Conservation (phyloP, 2,888 invertebrate genomes). For the Drosophila siamana region DNA sequence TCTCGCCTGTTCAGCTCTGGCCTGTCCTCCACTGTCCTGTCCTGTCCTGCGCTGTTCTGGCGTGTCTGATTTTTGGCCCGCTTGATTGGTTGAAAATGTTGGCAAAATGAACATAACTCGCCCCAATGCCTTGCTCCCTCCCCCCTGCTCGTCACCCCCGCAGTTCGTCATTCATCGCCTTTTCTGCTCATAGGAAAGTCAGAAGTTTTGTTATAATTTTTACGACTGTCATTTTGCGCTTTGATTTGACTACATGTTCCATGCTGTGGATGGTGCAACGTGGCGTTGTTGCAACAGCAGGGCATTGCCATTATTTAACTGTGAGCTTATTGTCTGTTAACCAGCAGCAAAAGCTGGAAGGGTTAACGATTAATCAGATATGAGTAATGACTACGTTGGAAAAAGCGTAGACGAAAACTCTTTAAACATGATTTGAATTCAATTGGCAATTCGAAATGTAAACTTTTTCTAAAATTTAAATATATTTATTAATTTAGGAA, state of each 20-base stretch:
- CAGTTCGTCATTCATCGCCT: neutral
- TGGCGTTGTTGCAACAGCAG: conserved; percentile 43
- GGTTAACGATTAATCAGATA: neutral
- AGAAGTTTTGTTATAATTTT: conserved; percentile 78
- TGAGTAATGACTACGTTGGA: too few species aligned
- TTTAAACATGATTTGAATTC: too few species aligned
- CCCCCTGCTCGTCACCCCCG: too few species aligned
- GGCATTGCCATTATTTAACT: conserved; percentile 50
- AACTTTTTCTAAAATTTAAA: too few species aligned
- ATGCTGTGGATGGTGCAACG: conserved; percentile 19
- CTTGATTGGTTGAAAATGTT: conserved; percentile 78
- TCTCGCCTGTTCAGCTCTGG: conserved; percentile 28
- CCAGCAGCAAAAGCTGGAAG: neutral
- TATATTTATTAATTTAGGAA: too few species aligned
- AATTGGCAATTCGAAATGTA: too few species aligned
- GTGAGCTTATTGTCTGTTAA: conserved; percentile 3
- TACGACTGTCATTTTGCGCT: conserved; percentile 71
- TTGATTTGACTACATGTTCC: conserved; percentile 58
- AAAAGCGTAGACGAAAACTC: too few species aligned
- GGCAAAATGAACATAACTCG: conserved; percentile 47
- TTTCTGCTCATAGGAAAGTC: conserved; percentile 15
- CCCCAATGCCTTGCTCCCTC: too few species aligned
- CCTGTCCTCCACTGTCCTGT: conserved; percentile 19
- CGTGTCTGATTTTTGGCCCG: conserved; percentile 68
- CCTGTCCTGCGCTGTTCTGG: conserved; percentile 33